Evolutionary conservation across 2,888 invertebrate species (phyloP).

Genomic region (Poecilobothrus nobilitatus): DNA sequence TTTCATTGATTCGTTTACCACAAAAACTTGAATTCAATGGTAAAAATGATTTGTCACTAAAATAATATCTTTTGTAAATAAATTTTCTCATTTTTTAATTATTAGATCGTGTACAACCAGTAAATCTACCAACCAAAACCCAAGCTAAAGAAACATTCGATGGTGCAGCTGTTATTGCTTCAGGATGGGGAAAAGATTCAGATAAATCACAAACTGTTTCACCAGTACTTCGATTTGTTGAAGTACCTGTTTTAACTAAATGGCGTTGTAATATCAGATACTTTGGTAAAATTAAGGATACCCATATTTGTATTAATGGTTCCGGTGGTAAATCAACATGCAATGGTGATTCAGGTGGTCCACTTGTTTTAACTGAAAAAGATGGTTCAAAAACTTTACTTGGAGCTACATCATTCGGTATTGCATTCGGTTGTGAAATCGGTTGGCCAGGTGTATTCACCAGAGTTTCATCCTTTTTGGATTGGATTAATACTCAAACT

Average conservation of each 20-base stretch:
- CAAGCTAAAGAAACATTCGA: slow-evolving; percentile 25
- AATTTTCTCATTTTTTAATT: neutral
- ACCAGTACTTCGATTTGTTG: slow-evolving; percentile 28
- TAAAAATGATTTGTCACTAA: slow-evolving; percentile 22
- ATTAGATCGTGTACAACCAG: slow-evolving; percentile 28
- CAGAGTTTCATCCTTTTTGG: slow-evolving; percentile 33
- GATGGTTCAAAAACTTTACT: slow-evolving; percentile 26
- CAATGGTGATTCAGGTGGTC: slow-evolving; percentile 40
- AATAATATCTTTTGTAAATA: neutral
- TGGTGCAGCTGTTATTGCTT: slow-evolving; percentile 29
- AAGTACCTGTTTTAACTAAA: slow-evolving; percentile 29
- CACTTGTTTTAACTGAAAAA: slow-evolving; percentile 30
- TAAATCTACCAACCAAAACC: slow-evolving; percentile 28
- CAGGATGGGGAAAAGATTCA: slow-evolving; percentile 36
- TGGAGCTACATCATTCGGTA: slow-evolving; percentile 38
- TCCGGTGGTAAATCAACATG: slow-evolving; percentile 30
- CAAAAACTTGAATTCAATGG: slow-evolving; percentile 37
- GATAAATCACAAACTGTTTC: slow-evolving; percentile 28
- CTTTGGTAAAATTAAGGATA: slow-evolving; percentile 22
- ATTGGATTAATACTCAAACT: slow-evolving; percentile 33
- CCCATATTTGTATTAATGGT: slow-evolving; percentile 33
- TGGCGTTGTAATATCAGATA: slow-evolving; percentile 29
- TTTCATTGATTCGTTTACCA: slow-evolving; percentile 44
- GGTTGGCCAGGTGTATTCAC: slow-evolving; percentile 40
- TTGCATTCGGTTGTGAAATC: slow-evolving; percentile 33